These are phyloP conservation scores for Syngnathus acus DNA, from an alignment of 2,797 vertebrate species.

Conservation along the genomic window DNA sequence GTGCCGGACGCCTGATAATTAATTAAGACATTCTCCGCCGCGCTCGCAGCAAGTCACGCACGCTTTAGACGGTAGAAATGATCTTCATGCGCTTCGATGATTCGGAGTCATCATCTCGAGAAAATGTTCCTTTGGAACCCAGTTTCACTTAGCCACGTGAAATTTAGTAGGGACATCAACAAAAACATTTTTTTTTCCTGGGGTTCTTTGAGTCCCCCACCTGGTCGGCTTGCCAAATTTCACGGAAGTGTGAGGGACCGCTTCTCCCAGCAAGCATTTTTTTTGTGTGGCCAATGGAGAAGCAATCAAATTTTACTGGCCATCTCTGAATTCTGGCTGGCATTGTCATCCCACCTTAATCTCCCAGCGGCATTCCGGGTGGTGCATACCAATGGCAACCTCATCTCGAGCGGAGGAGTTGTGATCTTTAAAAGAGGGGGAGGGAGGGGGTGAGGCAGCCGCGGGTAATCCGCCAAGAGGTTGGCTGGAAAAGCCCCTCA, in stretches of 20 bases:
- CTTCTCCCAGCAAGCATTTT: neutral
- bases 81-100: neutral
- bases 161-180: no score
- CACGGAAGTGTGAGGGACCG: neutral
- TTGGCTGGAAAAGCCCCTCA: conserved; percentile 16
- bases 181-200: no score
- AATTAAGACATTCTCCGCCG: conserved; percentile 64
- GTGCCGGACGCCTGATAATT: conserved; percentile 69
- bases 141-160: no score
- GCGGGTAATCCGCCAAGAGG: conserved; percentile 7
- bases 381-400: conserved; percentile 64
- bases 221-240: neutral
- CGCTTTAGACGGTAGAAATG: neutral
- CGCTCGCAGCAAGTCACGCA: conserved; percentile 43
- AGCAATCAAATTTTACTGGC: neutral
- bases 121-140: neutral
- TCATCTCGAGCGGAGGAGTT: conserved; percentile 49
- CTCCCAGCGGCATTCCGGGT: conserved; percentile 58
- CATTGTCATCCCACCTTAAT: conserved; percentile 41
- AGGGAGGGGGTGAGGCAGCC: neutral
- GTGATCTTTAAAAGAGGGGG: conserved; percentile 28
- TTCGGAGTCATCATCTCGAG: neutral
- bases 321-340: conserved; percentile 47
- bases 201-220: neutral
- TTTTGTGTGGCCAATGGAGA: neutral